Percentiles rank a stretch among this genome's conserved stretches.
Conservation (phyloP, 2,888 invertebrate genomes). For the Melanostoma mellinum region DNA sequence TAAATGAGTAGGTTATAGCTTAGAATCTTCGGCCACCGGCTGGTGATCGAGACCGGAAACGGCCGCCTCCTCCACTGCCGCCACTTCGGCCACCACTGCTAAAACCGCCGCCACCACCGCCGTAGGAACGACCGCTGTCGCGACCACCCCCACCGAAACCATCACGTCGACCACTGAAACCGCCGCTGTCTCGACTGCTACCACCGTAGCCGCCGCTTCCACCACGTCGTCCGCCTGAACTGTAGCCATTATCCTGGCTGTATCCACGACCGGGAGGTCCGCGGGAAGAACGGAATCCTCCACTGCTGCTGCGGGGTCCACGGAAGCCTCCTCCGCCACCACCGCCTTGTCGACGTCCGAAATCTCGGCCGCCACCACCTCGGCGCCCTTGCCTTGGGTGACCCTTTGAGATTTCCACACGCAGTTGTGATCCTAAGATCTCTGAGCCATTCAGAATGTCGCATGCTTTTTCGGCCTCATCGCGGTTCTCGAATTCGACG, state of each 20-base stretch:
- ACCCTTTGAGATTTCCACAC: slow-evolving; percentile 94
- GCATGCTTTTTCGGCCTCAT: slow-evolving; percentile 95
- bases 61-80: slow-evolving; percentile 80
- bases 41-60: slow-evolving; percentile 81
- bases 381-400: slow-evolving; percentile 88
- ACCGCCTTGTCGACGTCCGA: slow-evolving; percentile 82
- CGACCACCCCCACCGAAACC: slow-evolving; percentile 79
- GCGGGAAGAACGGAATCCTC: slow-evolving; percentile 83
- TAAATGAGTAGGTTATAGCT: slow-evolving; percentile 64
- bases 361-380: slow-evolving; percentile 82
- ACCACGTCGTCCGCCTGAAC: slow-evolving; percentile 70
- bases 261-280: slow-evolving; percentile 79
- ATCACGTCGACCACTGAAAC: slow-evolving; percentile 82
- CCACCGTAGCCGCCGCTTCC: slow-evolving; percentile 75
- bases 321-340: slow-evolving; percentile 83
- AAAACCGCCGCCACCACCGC: slow-evolving; percentile 83
- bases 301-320: slow-evolving; percentile 81
- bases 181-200: slow-evolving; percentile 78
- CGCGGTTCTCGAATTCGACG: slow-evolving; percentile 94
- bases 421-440: slow-evolving; percentile 92
- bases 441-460: slow-evolving; percentile 92
- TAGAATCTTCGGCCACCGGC: slow-evolving; percentile 76
- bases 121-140: slow-evolving; percentile 77
- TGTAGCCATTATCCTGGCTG: slow-evolving; percentile 67
- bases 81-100: slow-evolving; percentile 82